phyloP scores from a whole-genome alignment of 2,797 vertebrate species.

The Lepus oiostolus region DNA sequence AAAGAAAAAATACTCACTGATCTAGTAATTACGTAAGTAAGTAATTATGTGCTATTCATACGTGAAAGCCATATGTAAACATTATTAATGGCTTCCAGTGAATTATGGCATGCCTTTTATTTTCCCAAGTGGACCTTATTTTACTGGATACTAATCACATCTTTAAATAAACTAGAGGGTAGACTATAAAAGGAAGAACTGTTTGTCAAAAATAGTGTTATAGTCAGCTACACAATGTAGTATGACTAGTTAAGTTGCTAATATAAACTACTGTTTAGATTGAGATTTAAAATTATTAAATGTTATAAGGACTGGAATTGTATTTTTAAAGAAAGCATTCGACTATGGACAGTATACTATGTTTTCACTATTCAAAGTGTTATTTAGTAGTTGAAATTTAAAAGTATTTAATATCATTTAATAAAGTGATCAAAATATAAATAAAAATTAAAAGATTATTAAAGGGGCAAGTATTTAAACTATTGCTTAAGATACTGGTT shows the following conservation, averaged over 20 bases:
- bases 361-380: no score
- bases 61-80: not conserved
- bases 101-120: not conserved
- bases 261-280: constrained; percentile 28
- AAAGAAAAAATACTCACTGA: not conserved
- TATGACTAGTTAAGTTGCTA: not conserved
- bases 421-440: no score
- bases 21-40: constrained; percentile 33
- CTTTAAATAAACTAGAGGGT: constrained; percentile 48
- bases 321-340: no score
- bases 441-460: no score
- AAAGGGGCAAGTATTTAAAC: no score
- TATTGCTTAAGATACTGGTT: no score
- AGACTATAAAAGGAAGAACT: constrained; percentile 36
- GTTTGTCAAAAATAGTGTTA: constrained; percentile 41
- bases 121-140: constrained; percentile 64
- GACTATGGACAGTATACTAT: no score
- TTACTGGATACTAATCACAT: not conserved
- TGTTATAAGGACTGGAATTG: no score
- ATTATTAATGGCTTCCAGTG: constrained; percentile 43
- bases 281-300: constrained; percentile 34
- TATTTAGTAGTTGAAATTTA: no score
- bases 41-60: not conserved
- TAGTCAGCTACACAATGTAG: not conserved
- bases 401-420: no score